Percentiles rank a stretch among this genome's conserved stretches.
These are phyloP conservation scores for Odocoileus hemionus DNA, from an alignment of 2,113 vertebrate species.

Conservation along the genomic window DNA sequence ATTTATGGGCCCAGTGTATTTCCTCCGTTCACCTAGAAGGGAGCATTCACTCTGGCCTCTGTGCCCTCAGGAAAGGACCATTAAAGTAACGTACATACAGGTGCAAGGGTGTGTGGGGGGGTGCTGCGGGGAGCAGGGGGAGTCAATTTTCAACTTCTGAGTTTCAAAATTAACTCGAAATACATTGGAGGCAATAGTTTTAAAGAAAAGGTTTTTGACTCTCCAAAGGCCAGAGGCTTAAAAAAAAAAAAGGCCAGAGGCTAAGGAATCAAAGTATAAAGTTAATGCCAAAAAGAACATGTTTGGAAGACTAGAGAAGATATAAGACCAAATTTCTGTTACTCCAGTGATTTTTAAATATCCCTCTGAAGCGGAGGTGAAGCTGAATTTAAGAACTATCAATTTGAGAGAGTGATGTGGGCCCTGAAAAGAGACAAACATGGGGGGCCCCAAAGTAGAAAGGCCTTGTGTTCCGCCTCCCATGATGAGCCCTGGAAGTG, in stretches of 20 bases:
- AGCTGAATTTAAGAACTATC: neutral
- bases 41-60: neutral
- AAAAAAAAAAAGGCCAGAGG: neutral
- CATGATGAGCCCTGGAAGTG: neutral
- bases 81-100: neutral
- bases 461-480: neutral
- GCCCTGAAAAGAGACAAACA: neutral
- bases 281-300: neutral
- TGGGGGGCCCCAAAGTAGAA: neutral
- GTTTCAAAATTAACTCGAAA: neutral
- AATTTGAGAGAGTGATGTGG: neutral
- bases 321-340: neutral
- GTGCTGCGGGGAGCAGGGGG: fast-evolving
- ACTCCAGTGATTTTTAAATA: neutral
- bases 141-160: neutral
- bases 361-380: neutral
- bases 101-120: neutral
- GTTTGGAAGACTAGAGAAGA: neutral
- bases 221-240: neutral
- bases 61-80: neutral
- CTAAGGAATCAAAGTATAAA: neutral
- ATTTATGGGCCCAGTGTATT: neutral
- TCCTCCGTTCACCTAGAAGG: neutral
- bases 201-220: neutral
- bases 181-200: neutral